These are phyloP conservation scores for Bucorvus abyssinicus DNA, from an alignment of 2,797 vertebrate genomes.

Conservation along the genomic window DNA sequence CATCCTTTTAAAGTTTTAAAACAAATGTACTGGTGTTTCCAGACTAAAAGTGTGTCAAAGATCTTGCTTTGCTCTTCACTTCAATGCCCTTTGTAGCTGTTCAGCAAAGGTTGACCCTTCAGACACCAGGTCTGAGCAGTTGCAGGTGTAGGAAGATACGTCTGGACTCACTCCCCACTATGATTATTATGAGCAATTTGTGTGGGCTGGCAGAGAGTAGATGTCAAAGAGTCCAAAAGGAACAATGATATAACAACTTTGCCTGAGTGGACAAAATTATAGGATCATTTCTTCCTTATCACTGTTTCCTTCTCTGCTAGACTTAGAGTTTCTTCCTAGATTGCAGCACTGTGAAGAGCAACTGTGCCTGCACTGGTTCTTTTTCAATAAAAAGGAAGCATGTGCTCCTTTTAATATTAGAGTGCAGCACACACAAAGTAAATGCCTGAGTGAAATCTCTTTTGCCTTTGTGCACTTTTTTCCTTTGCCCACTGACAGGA, in stretches of 20 bases:
- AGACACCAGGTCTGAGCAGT: neutral
- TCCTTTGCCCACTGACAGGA: slow-evolving; percentile 58
- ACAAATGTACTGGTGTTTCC: neutral
- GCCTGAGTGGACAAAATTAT: neutral
- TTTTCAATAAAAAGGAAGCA: neutral
- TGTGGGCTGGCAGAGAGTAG: slow-evolving; percentile 27
- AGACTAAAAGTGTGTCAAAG: neutral
- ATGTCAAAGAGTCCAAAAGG: slow-evolving; percentile 54
- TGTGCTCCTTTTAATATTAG: neutral
- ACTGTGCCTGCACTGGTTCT: neutral
- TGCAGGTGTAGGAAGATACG: neutral
- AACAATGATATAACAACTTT: neutral
- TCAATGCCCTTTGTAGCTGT: neutral
- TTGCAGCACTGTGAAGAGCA: neutral
- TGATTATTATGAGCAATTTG: slow-evolving; percentile 40
- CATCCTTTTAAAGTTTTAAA: neutral
- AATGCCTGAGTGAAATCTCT: slow-evolving; percentile 52
- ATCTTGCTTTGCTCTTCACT: neutral
- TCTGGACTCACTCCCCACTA: neutral
- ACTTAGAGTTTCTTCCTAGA: slow-evolving; percentile 1
- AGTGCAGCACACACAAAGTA: slow-evolving; percentile 8
- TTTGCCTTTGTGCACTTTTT: slow-evolving; percentile 60
- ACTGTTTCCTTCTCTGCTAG: neutral
- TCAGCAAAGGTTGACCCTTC: slow-evolving; percentile 24
- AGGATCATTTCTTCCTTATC: neutral